Evolutionary conservation across 2,797 vertebrate genomes (phyloP), one percentile per base, ranked within the genome.

Genomic region (Aeoliscus strigatus): DNA sequence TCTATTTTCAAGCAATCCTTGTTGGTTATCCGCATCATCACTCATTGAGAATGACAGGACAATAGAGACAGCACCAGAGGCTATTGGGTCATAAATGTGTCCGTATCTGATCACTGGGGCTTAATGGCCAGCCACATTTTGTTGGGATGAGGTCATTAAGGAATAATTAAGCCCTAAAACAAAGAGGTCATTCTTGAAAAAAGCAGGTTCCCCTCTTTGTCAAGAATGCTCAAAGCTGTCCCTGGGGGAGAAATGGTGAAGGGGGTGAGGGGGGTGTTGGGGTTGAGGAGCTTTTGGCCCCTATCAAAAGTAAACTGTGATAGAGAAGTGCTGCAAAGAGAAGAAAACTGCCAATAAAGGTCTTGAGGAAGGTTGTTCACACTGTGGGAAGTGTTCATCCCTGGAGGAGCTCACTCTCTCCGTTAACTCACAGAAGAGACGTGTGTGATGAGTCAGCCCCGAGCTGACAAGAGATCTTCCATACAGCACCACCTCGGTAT

Each of bases 71-170:
- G 48, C 67, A 60, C 70, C 69, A 60, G 60, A 68, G 79, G 80
- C 77, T 71, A 58, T 71, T 51, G 60, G 81, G 66, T 79, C 81
- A 77, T 82, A 83, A 82, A 84, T 69, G 71, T 61, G 77, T 77
- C 64, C 43, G 28, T 62, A 60, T 80, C 73, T 80, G 79, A 81
- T 82, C 71, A 64, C 57, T 48, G 62, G 41, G 51, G 59, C 70
- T 80, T 61, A 64, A 66, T 74, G 75, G 79, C 64, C 33, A 27
- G 47, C 46, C 51, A 63, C 73, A 80, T 84, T 86, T 81, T 76
- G 68, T 46, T 55, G 60, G 62, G 77, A 75, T 86, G 84, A 83
- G 74, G 77, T 88, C 83, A 85, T 77, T 82, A 82, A 77, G 70
- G 79, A 82, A 72, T 72, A 74, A 81, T 77, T 73, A 70, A 77